Conservation (phyloP, 2,113 vertebrate genomes). For the Phainopepla nitens region DNA sequence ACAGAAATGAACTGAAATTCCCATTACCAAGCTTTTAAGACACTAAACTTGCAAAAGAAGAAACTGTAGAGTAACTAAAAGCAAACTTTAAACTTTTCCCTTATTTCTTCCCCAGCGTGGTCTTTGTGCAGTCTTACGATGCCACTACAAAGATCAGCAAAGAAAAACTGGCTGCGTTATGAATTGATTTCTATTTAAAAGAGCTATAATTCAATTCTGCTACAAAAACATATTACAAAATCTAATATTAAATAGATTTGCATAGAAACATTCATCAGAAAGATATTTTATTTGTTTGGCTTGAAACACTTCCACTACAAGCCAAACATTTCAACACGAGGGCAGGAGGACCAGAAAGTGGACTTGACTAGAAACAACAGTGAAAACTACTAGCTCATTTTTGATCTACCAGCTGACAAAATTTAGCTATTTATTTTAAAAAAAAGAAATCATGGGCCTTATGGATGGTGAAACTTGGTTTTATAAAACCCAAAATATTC, state of each 20-base stretch:
- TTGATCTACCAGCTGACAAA: slow-evolving; percentile 46
- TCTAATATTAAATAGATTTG: slow-evolving; percentile 46
- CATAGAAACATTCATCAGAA: slow-evolving; percentile 62
- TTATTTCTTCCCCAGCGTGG: background rate
- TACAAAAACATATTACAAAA: slow-evolving; percentile 61
- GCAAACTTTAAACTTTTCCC: background rate
- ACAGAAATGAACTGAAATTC: background rate
- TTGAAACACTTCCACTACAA: slow-evolving; percentile 62
- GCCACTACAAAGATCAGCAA: slow-evolving; percentile 11
- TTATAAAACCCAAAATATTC: background rate
- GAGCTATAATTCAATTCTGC: slow-evolving; percentile 45
- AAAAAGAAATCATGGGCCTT: background rate
- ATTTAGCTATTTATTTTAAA: background rate
- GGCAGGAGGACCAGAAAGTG: slow-evolving; percentile 31
- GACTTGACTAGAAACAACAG: slow-evolving; percentile 55
- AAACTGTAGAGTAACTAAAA: background rate
- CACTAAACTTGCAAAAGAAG: background rate
- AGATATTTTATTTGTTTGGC: slow-evolving; percentile 63
- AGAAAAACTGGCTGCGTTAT: background rate
- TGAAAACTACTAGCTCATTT: slow-evolving; percentile 36
- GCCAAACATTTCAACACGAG: slow-evolving; percentile 49
- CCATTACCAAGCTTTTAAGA: background rate
- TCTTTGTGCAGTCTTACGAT: slow-evolving; percentile 9
- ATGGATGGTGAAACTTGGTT: background rate
- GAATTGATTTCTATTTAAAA: slow-evolving; percentile 41